phyloP scores from a whole-genome alignment of 2,113 vertebrate genomes.

The Chrysochloris asiatica region DNA sequence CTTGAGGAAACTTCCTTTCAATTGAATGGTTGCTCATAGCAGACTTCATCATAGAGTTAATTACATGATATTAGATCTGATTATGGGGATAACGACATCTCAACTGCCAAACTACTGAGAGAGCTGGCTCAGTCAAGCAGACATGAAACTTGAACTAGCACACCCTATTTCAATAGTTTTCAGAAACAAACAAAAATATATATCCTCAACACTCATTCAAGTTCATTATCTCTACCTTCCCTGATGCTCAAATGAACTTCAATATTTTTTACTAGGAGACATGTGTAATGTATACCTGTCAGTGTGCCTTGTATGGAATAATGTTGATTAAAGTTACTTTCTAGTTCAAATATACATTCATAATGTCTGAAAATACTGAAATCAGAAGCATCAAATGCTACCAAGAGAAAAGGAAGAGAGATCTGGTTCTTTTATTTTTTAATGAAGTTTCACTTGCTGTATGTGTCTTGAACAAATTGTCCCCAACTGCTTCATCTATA shows the following conservation, averaged over 20 bases:
- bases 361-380: background rate
- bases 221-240: too few species aligned
- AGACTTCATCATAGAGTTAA: too few species aligned
- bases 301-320: background rate
- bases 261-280: background rate
- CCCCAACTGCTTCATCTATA: accelerated
- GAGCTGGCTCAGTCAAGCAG: too few species aligned
- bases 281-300: background rate
- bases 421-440: background rate
- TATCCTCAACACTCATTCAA: background rate
- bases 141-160: too few species aligned
- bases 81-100: too few species aligned
- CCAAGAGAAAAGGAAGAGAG: background rate
- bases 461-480: background rate
- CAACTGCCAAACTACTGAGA: too few species aligned
- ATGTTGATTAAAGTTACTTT: background rate
- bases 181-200: background rate
- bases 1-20: too few species aligned
- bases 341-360: background rate
- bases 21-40: too few species aligned
- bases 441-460: background rate
- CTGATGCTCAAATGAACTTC: background rate
- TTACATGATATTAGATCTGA: too few species aligned
- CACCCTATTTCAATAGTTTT: background rate
- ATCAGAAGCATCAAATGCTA: background rate